Conservation (phyloP, 2,113 vertebrate genomes). For the Illadopsis cleaveri region DNA sequence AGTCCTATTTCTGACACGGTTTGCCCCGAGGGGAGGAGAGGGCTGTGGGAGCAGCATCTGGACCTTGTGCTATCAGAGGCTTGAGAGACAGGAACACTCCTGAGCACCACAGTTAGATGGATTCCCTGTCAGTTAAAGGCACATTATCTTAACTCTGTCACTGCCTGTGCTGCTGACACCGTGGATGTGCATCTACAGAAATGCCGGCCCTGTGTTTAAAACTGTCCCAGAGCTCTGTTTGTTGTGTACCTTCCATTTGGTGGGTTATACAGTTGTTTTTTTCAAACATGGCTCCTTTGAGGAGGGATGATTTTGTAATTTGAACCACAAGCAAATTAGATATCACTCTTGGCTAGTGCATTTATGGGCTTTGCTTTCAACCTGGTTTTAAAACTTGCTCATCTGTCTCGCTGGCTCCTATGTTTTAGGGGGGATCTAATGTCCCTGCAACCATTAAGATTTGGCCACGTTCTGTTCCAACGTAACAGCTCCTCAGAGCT, state of each 20-base stretch:
- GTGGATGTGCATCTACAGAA: not conserved
- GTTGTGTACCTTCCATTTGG: not conserved
- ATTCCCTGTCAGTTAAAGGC: not conserved
- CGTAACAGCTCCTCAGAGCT: not conserved
- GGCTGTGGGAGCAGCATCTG: not conserved
- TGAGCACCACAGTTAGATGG: not conserved
- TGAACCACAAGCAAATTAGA: not conserved
- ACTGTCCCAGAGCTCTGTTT: not conserved
- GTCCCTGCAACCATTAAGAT: not conserved
- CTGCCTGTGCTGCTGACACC: not conserved
- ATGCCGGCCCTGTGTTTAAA: not conserved
- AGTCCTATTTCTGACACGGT: rapidly evolving
- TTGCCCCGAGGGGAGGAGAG: not conserved
- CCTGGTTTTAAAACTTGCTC: not conserved
- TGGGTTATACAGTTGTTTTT: not conserved
- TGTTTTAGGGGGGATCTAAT: not conserved
- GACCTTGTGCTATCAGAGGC: rapidly evolving
- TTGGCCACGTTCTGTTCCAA: not conserved
- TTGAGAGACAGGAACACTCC: not conserved
- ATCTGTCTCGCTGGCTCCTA: not conserved
- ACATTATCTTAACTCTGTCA: not conserved
- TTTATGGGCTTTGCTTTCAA: not conserved
- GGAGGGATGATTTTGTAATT: not conserved
- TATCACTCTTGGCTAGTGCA: not conserved
- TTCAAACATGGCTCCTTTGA: not conserved